phyloP scores from a whole-genome alignment of 2,797 vertebrate species.

The Sparus aurata region DNA sequence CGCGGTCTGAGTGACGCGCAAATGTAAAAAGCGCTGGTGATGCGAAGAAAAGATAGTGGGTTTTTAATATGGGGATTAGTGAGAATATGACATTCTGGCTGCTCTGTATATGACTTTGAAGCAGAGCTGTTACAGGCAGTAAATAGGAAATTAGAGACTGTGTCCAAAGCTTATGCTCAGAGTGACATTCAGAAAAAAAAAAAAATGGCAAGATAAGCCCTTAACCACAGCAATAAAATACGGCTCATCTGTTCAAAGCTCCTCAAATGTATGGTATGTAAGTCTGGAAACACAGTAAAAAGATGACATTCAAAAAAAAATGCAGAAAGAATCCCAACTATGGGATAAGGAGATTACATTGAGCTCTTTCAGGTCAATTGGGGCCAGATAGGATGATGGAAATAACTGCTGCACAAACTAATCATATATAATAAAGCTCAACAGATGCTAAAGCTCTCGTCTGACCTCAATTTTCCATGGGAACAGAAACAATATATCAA shows the following conservation, averaged over 20 bases:
- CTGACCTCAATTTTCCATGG: conserved; percentile 65
- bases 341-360: conserved; percentile 74
- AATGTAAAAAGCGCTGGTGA: conserved; percentile 47
- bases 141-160: conserved; percentile 65
- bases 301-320: conserved; percentile 60
- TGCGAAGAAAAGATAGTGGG: conserved; percentile 42
- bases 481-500: conserved; percentile 49
- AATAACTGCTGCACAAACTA: conserved; percentile 69
- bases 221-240: conserved; percentile 58
- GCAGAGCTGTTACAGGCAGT: conserved; percentile 54
- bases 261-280: conserved; percentile 33
- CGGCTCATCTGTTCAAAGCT: conserved; percentile 55
- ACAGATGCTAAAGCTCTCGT: conserved; percentile 57
- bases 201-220: conserved; percentile 47
- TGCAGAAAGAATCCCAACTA: conserved; percentile 63
- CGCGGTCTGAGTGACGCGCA: conserved; percentile 17
- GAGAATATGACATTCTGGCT: conserved; percentile 57
- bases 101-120: conserved; percentile 59
- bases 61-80: conserved; percentile 74
- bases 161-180: conserved; percentile 55
- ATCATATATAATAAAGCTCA: conserved; percentile 72
- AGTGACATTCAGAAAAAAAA: conserved; percentile 47
- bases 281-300: conserved; percentile 52
- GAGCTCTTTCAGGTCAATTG: conserved; percentile 74
- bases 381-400: conserved; percentile 69